Evolutionary conservation across 2,113 vertebrate species (phyloP), one percentile per base, ranked within the genome.

Genomic region (Rhabdomys dilectus): DNA sequence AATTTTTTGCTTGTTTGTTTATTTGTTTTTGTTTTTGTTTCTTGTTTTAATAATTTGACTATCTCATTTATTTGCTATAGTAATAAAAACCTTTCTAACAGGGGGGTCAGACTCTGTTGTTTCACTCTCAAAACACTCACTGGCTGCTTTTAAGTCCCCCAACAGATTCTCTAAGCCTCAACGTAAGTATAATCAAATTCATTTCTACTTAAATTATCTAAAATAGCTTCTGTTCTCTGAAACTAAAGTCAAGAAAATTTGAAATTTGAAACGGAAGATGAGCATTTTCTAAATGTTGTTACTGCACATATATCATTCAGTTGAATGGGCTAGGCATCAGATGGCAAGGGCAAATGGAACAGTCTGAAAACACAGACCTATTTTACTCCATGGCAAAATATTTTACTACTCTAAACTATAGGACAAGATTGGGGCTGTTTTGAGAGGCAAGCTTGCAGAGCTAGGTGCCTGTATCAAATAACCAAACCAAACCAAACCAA

Each of bases 131-230:
- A 42, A 96, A 78, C 42, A 64, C 29, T 76, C 45, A 62, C 73
- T 77, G 45, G 34, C 13, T 64, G 39, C 73, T 70, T 78, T 53
- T 94, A 39, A 89, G 53, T 36, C 31, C 17, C 84, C 31, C 21
- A 16, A 12, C 7, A 9, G 42, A 42, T 77, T 77, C 75, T 87
- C 34, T 62, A 53, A 86, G 48, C 56, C 22, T 15, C 31, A 90
- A 66, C 60, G 60, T 75, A 82, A 56, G 48, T 48, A 29, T 39
- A 72, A 68, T 58, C 36, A 48, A 91, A 76, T 91, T 13, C 31
- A 34, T 89, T 96, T 91, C 62, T 80, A 19, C 66, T 91, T 62
- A 58, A 92, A 80, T 29, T 53, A 45, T 45, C 45, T 92, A 81
- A 89, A 92, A 58, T 64, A 1, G 17, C 66, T 92, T 96, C 60